These are phyloP conservation scores for Tinea semifulvella DNA, from an alignment of 2,888 invertebrate genomes.

Conservation along the genomic window DNA sequence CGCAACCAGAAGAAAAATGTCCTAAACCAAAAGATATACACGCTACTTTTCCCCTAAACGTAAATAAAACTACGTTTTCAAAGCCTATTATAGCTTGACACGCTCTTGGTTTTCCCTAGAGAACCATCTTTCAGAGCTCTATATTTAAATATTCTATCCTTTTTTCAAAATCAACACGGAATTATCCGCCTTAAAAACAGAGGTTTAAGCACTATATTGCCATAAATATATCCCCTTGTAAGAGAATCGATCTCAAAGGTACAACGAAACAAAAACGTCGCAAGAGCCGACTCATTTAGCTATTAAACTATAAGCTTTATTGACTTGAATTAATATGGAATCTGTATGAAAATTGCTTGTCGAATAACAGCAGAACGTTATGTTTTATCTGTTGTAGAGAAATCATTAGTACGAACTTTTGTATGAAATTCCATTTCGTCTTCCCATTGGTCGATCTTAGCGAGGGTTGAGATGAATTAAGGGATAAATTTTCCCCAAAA, in stretches of 20 bases:
- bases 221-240: constrained; percentile 25
- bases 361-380: constrained; percentile 32
- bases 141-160: constrained; percentile 59
- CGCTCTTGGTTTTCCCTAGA: constrained; percentile 54
- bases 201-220: constrained; percentile 23
- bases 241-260: constrained; percentile 58
- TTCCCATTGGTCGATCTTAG: constrained; percentile 20
- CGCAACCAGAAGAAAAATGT: constrained; percentile 27
- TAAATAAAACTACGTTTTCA: constrained; percentile 13
- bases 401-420: constrained; percentile 42
- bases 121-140: constrained; percentile 61
- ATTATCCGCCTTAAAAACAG: constrained; percentile 23
- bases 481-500: neutral
- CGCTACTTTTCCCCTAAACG: constrained; percentile 25
- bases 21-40: constrained; percentile 25
- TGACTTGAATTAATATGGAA: neutral
- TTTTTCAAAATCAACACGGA: constrained; percentile 19
- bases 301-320: constrained; percentile 21
- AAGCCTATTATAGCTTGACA: constrained; percentile 28
- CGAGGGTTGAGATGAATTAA: constrained; percentile 11
- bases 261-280: constrained; percentile 25
- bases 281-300: constrained; percentile 24
- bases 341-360: constrained; percentile 22
- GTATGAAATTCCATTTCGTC: constrained; percentile 12
- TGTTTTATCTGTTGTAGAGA: constrained; percentile 45